Conservation (phyloP, 2,888 invertebrate species). For the Meandrusa payeni region DNA sequence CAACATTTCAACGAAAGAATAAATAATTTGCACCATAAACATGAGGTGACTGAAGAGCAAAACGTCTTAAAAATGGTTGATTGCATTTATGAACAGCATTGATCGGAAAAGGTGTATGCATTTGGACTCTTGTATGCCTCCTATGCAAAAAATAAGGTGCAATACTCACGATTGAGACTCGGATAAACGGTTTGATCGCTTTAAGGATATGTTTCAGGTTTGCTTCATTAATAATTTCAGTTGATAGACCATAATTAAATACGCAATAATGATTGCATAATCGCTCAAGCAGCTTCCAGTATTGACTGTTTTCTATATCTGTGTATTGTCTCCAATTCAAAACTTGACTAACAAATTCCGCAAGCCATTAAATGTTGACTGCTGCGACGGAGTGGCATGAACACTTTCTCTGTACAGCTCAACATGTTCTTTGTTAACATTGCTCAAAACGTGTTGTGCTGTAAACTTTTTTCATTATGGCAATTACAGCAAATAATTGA, state of each 20-base stretch:
- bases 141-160: no score
- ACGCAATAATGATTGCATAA: conserved; percentile 64
- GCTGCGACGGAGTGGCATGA: conserved; percentile 37
- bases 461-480: conserved; percentile 42
- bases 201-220: conserved; percentile 49
- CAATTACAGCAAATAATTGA: conserved; percentile 57
- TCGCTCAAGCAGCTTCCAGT: conserved; percentile 51
- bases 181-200: conserved; percentile 50
- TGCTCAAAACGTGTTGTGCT: conserved; percentile 31
- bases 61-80: no score
- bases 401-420: conserved; percentile 42
- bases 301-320: conserved; percentile 44
- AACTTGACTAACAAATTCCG: conserved; percentile 59
- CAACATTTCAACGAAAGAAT: no score
- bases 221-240: conserved; percentile 49
- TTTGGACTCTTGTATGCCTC: no score
- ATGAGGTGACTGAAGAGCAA: no score
- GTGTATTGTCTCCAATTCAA: conserved; percentile 55
- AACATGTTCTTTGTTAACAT: conserved; percentile 35
- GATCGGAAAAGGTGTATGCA: no score
- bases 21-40: no score
- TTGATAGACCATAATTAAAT: conserved; percentile 49
- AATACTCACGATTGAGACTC: conserved; percentile 39
- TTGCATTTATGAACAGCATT: no score
- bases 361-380: conserved; percentile 43